phyloP scores from a whole-genome alignment of 2,888 invertebrate genomes.

The Ochlodes sylvanus region DNA sequence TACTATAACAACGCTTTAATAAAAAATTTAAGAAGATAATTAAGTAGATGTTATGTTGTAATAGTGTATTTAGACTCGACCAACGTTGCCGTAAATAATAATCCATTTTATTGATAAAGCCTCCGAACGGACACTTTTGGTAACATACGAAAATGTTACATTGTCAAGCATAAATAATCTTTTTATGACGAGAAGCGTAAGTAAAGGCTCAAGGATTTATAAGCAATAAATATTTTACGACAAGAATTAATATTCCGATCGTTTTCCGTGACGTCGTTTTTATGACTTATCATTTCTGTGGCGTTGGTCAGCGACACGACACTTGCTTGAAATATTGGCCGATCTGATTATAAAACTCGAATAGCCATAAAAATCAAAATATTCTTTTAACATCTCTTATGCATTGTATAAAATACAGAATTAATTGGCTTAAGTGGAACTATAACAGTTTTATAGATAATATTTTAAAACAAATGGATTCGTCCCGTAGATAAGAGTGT shows the following conservation, averaged over 20 bases:
- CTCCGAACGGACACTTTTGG: conserved; percentile 72
- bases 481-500: background rate
- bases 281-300: conserved; percentile 85
- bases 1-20: too few species aligned
- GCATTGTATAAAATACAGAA: conserved; percentile 72
- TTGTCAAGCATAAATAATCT: conserved; percentile 84
- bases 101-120: conserved; percentile 79
- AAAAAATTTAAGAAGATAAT: conserved; percentile 49
- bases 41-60: conserved; percentile 51
- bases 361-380: conserved; percentile 70
- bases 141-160: conserved; percentile 83
- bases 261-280: conserved; percentile 84
- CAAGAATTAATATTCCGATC: conserved; percentile 85
- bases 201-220: conserved; percentile 85
- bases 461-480: conserved; percentile 46
- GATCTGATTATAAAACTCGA: conserved; percentile 73
- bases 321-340: conserved; percentile 71
- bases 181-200: conserved; percentile 85
- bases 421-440: conserved; percentile 62
- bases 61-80: conserved; percentile 57
- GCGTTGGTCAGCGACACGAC: conserved; percentile 59
- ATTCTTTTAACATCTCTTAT: conserved; percentile 71
- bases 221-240: conserved; percentile 85
- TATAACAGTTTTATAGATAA: conserved; percentile 50
- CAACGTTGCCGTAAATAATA: conserved; percentile 77